Conservation (phyloP, 2,888 invertebrate genomes). For the Cremastinae sp. region DNA sequence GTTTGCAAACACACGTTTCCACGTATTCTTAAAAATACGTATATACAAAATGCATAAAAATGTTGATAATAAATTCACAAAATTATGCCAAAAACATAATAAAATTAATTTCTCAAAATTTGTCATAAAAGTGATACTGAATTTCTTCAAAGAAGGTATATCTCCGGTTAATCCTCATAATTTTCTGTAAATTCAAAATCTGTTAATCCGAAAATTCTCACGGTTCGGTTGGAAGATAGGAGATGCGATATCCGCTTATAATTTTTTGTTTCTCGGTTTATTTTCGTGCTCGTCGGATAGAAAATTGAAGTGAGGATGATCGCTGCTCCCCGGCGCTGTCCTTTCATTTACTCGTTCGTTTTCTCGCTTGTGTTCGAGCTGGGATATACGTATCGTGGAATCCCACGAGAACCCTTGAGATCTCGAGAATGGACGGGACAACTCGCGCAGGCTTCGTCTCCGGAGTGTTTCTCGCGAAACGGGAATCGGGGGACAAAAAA, state of each 20-base stretch:
- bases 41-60: too few relatives aligned
- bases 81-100: too few relatives aligned
- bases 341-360: slow-evolving; percentile 20
- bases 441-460: slow-evolving; percentile 25
- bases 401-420: slow-evolving; percentile 31
- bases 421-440: slow-evolving; percentile 34
- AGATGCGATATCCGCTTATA: background rate
- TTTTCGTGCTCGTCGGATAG: background rate
- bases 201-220: too few relatives aligned
- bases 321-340: background rate
- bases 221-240: too few relatives aligned
- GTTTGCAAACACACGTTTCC: too few relatives aligned
- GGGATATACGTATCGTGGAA: slow-evolving; percentile 15
- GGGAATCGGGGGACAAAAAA: slow-evolving; percentile 4
- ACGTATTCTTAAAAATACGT: too few relatives aligned
- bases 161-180: too few relatives aligned
- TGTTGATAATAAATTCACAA: too few relatives aligned
- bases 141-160: too few relatives aligned
- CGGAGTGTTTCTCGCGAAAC: background rate
- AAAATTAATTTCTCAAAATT: too few relatives aligned
- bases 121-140: too few relatives aligned
- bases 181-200: too few relatives aligned
- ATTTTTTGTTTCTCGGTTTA: background rate
- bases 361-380: slow-evolving; percentile 12
- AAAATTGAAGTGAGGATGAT: slow-evolving; percentile 16